Percentiles rank a stretch among this genome's conserved stretches.
Conservation (phyloP, 53 echinoderm and acorn worm genomes). For the Stichopus horrens region DNA sequence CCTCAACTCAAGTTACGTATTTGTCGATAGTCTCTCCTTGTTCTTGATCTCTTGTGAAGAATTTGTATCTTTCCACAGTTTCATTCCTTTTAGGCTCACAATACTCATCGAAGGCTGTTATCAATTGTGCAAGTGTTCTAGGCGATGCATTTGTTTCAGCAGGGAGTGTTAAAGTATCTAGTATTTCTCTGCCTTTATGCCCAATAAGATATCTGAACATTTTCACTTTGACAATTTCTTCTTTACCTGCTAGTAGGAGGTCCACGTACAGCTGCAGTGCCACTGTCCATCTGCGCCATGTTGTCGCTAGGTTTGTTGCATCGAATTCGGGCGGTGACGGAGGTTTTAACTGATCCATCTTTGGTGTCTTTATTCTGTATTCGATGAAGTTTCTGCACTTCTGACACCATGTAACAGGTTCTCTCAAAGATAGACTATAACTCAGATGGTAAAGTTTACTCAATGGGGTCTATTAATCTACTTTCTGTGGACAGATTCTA, state of each 20-base stretch:
- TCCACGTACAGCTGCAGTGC: slow-evolving; percentile 33
- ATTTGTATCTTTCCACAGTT: slow-evolving; percentile 52
- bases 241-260: slow-evolving; percentile 20
- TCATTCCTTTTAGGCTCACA: slow-evolving; percentile 49
- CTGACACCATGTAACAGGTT: too few species aligned
- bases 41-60: slow-evolving; percentile 56
- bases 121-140: slow-evolving; percentile 17
- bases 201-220: slow-evolving; percentile 55
- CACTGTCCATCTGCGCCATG: slow-evolving; percentile 50
- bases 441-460: too few species aligned
- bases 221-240: slow-evolving; percentile 10
- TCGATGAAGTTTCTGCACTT: background rate
- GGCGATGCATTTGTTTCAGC: background rate
- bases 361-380: background rate
- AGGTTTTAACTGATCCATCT: slow-evolving; percentile 4
- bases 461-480: too few species aligned
- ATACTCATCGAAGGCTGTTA: slow-evolving; percentile 51
- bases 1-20: slow-evolving; percentile 51
- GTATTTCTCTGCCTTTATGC: slow-evolving; percentile 18
- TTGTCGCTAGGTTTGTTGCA: background rate
- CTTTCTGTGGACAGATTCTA: too few species aligned
- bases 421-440: too few species aligned
- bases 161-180: slow-evolving; percentile 32
- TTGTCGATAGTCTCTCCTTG: slow-evolving; percentile 44
- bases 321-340: background rate